Evolutionary conservation across 2,888 invertebrate genomes (phyloP), one percentile per base, ranked within the genome.

Genomic region (Caenorhabditis panamensis): DNA sequence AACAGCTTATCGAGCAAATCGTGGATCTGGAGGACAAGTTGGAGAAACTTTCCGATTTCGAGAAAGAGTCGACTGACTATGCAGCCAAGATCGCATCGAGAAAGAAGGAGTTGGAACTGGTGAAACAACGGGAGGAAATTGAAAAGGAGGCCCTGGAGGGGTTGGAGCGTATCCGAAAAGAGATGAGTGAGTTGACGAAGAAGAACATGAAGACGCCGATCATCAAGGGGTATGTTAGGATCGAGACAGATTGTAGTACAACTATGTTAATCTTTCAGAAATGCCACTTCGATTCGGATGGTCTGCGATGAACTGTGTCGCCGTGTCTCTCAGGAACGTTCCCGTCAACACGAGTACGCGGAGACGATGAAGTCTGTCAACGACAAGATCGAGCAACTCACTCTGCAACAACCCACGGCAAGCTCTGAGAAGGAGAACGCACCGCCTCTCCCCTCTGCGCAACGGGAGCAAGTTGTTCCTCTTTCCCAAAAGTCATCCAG

Each of bases 381-480:
- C 28, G 69, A 69, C 4, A 64, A 63, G 20, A 47, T 69, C 9
- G 71, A 59, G 18, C 24, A 62, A 18, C 47, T 47, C n/a, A 64
- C 49, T 22, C 20, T 54, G 9, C 16, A 62, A n/a, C n/a, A n/a
- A n/a, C n/a, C n/a, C n/a, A n/a, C n/a, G n/a, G n/a, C n/a, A n/a
- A n/a, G n/a, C n/a, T n/a, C n/a, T n/a, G 67, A 77, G 8, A 71
- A 75, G 8, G 75, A 80, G 49, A 80, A 80, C 51, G 64, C 53
- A 13, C 66, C 69, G n/a, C 61, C 71, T 47, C 18, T 18, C 1
- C 20, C 20, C 4, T n/a, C 26, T 8, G 49, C 13, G n/a, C 24
- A 41, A 13, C 6, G 41, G 16, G 41, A 16, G 9, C 47, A 24
- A 28, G 18, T 20, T 28, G 18, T 4, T 2, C 8, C 31, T 18